Conservation (phyloP, 2,888 invertebrate species). For the Cephus pulcher region DNA sequence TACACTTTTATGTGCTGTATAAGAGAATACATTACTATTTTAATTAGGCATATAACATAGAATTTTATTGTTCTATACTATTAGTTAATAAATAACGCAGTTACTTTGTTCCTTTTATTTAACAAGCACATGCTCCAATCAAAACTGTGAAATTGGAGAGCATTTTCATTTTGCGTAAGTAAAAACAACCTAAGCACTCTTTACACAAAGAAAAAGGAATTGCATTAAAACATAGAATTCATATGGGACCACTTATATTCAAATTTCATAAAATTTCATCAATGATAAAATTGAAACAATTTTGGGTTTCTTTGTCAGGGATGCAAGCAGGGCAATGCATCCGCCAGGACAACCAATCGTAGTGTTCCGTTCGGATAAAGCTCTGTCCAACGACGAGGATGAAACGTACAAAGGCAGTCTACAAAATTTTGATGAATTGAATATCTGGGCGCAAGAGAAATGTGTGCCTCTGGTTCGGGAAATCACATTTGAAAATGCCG, state of each 20-base stretch:
- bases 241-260: no score
- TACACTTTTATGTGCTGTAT: background rate
- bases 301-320: slow-evolving; percentile 49
- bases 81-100: no score
- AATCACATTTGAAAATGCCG: slow-evolving; percentile 99
- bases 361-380: slow-evolving; percentile 85
- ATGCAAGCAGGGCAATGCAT: slow-evolving; percentile 85
- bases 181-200: slow-evolving; percentile 23
- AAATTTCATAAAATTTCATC: no score
- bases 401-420: slow-evolving; percentile 85
- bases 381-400: slow-evolving; percentile 83
- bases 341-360: slow-evolving; percentile 84
- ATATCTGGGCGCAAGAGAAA: slow-evolving; percentile 90
- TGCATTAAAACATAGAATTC: no score
- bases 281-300: no score
- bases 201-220: no score
- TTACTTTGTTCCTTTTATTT: slow-evolving; percentile 32
- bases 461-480: slow-evolving; percentile 97
- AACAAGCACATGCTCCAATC: slow-evolving; percentile 61
- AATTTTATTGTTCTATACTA: no score
- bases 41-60: background rate
- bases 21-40: slow-evolving; percentile 11
- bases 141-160: slow-evolving; percentile 61
- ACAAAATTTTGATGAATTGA: slow-evolving; percentile 84
- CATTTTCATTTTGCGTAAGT: slow-evolving; percentile 59